phyloP scores from a whole-genome alignment of 2,888 invertebrate genomes.

The Dromius quadrimaculatus region DNA sequence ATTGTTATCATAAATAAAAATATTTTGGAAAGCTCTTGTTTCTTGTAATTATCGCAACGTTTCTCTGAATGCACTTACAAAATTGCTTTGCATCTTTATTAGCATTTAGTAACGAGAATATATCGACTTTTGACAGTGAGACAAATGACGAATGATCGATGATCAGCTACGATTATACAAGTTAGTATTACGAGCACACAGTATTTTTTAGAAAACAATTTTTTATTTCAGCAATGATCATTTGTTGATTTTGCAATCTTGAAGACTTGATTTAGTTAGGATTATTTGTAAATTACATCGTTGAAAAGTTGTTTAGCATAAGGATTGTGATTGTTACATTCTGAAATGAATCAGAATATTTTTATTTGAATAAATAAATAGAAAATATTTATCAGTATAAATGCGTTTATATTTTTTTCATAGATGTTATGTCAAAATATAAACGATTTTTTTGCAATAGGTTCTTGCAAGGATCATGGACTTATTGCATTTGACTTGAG shows the following conservation, averaged over 20 bases:
- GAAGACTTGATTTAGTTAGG: not conserved
- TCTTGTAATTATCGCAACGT: too few relatives aligned
- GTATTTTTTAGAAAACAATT: not conserved
- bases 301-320: not conserved
- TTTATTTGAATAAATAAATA: conserved; percentile 49
- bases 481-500: too few relatives aligned
- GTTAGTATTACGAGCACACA: not conserved
- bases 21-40: too few relatives aligned
- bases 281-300: not conserved
- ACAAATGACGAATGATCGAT: not conserved
- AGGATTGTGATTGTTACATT: conserved; percentile 24
- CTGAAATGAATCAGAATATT: conserved; percentile 26
- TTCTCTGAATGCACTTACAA: too few relatives aligned
- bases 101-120: not conserved
- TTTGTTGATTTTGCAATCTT: not conserved
- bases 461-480: too few relatives aligned
- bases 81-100: too few relatives aligned
- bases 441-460: too few relatives aligned
- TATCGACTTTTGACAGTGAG: not conserved
- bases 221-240: not conserved
- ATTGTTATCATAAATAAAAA: too few relatives aligned
- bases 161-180: too few relatives aligned
- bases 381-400: conserved; percentile 37
- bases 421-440: too few relatives aligned
- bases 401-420: too few relatives aligned